Base-by-base conservation (phyloP, 2,888 invertebrate species). In the Quadroppia sp. region DNA sequence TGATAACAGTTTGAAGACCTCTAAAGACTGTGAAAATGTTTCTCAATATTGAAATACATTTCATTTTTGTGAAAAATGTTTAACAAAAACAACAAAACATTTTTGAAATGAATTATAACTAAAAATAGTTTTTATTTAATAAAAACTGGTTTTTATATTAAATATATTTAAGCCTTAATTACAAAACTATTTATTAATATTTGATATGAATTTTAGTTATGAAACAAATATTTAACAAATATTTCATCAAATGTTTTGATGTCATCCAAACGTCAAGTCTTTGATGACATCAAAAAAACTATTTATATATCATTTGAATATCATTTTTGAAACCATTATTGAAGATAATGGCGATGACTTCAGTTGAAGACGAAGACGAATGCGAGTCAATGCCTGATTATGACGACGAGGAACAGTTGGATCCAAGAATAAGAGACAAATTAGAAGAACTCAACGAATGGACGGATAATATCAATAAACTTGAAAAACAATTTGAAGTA, bases 361-460 rank as follows among this genome's bases (percentile, higher is more conserved):
- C 56, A 28, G 56, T 25, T 23, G 53, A 53, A 7, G 53, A 53
- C 25, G 53, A 53, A 53, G 53, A 53, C 13, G 20, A 2, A n/a
- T 53, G 2, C 48, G 20, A 48, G 4, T n/a, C n/a, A n/a, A n/a
- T 23, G 23, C 23, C 17, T 25, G 69, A 70, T 25, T 11, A 25
- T 9, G 71, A 70, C 4, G 28, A 56, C 1, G 56, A 74, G 32
- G 53, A 40, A 20, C 40, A 73, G 45, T 53, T 74, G 32, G 74
- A 76, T 74, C 76, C 74, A n/a, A 28, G 74, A 23, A 74, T 76
- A 69, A 67, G 72, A 48, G 48, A 74, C 50, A 71, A 71, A 56
- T 36, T 76, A 9, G 76, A 76, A 74, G 72, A 74, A 40, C 69
- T 76, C 7, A 76, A 76, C 61, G 71, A 75, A 53, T 74, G 45